Evolutionary conservation across 2,797 vertebrate species (phyloP), one percentile per base, ranked within the genome.

Genomic region (Ambastaia sidthimunki): DNA sequence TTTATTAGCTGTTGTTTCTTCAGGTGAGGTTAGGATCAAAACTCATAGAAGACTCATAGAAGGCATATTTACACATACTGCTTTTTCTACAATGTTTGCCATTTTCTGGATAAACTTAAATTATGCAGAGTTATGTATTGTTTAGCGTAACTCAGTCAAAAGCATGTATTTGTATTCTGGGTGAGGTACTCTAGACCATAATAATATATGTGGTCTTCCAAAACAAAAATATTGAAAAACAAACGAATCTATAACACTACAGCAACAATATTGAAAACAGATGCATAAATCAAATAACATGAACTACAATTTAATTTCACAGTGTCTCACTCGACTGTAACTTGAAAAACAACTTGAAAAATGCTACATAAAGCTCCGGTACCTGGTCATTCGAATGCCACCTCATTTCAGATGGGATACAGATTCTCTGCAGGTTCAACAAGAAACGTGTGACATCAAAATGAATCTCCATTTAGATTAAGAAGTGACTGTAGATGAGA

Each of bases 91-190:
- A 48, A 15, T 48, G 34, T 37, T 37, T 37, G 34, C 34, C 34
- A 37, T 37, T 37, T 37, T 37, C 4, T 37, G 47, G 12, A 48
- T 15, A 7, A 7, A 1, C 15, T 7, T 54, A 52, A 16, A 59
- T 73, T 37, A 77, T 25, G 80, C 72, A 55, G 71, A 71, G 47
- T 74, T 62, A 59, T 57, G 21, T 23, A 18, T 34, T 59, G 74
- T 81, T 37, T 50, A 48, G 59, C 60, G 34, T 72, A 52, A 68
- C 76, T 47, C 67, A 60, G 60, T 73, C 73, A 3, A 74, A 82
- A 74, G 48, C 54, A 74, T 54, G 16, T 25, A 74, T 74, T 47
- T 80, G 59, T 25, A 66, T 70, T 75, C 37, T 34, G 44, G 44
- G 18, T 15, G 76, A 74, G 62, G n/a, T 78, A 12, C 68, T 62